These are phyloP conservation scores for Psilopogon haemacephalus DNA, from an alignment of 2,113 vertebrate species.

Conservation along the genomic window DNA sequence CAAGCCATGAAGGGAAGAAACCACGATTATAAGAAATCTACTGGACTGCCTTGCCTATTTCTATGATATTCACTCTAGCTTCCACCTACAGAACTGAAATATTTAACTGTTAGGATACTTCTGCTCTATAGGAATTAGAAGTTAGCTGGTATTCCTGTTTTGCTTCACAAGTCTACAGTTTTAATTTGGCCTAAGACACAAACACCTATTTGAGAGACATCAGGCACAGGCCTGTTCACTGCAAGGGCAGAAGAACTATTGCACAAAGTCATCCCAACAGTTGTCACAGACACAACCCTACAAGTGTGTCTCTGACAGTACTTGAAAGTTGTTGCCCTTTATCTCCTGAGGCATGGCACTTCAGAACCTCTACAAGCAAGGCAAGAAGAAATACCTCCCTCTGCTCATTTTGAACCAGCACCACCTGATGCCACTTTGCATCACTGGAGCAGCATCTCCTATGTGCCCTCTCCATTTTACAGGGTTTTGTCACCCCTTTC, in stretches of 20 bases:
- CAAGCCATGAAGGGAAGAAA: neutral
- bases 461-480: neutral
- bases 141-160: neutral
- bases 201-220: neutral
- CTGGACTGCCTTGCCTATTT: neutral
- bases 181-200: neutral
- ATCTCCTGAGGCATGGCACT: accelerated
- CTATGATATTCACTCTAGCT: neutral
- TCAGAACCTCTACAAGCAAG: neutral
- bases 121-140: neutral
- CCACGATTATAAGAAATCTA: neutral
- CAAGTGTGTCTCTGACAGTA: neutral
- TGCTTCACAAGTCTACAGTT: neutral
- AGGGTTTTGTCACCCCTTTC: neutral
- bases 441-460: neutral
- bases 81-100: neutral
- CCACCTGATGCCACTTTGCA: neutral
- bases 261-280: accelerated
- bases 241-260: neutral
- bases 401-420: neutral
- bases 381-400: neutral
- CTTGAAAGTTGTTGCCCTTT: neutral
- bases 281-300: neutral
- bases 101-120: neutral
- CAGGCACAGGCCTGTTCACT: neutral